phyloP scores from a whole-genome alignment of 2,113 vertebrate genomes.

The Meriones unguiculatus region DNA sequence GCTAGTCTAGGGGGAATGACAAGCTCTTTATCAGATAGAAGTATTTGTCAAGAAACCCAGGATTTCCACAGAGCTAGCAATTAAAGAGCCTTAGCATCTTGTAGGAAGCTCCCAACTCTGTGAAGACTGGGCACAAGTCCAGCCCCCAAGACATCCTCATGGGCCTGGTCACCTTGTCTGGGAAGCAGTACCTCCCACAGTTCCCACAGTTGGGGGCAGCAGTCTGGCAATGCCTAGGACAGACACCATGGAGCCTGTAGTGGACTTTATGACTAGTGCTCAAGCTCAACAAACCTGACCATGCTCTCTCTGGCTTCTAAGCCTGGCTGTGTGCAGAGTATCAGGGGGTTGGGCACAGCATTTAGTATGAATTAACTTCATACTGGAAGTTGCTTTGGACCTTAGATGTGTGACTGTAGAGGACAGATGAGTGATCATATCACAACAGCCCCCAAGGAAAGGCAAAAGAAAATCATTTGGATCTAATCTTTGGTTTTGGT shows the following conservation, averaged over 20 bases:
- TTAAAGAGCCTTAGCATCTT: conserved; percentile 15
- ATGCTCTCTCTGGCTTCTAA: conserved; percentile 9
- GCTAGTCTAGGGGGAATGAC: not conserved
- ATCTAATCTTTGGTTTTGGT: conserved; percentile 37
- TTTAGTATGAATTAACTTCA: not conserved
- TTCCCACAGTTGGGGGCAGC: fast-evolving
- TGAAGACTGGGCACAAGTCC: not conserved
- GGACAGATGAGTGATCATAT: not conserved
- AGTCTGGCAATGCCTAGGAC: not conserved
- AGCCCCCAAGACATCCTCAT: not conserved
- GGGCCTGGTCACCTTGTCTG: not conserved
- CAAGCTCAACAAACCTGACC: not conserved
- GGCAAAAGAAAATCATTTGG: not conserved
- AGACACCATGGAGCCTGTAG: not conserved
- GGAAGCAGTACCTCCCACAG: not conserved
- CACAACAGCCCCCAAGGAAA: not conserved
- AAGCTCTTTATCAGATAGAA: not conserved
- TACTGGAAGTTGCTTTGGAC: not conserved
- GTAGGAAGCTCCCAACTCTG: not conserved
- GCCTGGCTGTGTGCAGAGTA: not conserved
- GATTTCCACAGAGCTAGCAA: conserved; percentile 4
- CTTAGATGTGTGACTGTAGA: conserved; percentile 29
- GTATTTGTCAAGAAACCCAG: conserved; percentile 1
- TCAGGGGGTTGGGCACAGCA: not conserved
- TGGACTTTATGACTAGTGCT: not conserved